Percentiles rank a stretch among this genome's conserved stretches.
Evolutionary conservation across 2,113 vertebrate species (phyloP).

Genomic region (Elaphurus davidianus): DNA sequence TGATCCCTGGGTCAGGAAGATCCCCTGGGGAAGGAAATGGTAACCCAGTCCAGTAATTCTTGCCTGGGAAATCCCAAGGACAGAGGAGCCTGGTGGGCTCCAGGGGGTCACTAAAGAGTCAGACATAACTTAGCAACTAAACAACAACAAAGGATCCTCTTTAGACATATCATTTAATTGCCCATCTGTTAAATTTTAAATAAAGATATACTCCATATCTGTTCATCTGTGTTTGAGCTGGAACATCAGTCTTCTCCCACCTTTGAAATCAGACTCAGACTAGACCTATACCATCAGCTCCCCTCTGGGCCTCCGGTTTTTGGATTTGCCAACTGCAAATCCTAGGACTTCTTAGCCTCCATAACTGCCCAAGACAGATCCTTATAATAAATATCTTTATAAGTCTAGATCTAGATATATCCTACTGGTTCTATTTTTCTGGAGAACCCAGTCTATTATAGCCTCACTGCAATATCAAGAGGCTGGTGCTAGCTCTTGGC

Average conservation of each 20-base stretch:
- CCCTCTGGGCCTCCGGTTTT: neutral
- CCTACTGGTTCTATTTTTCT: neutral
- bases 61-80: neutral
- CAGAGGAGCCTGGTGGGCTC: neutral
- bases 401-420: neutral
- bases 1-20: neutral
- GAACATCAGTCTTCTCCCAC: neutral
- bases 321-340: neutral
- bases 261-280: neutral
- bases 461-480: neutral
- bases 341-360: neutral
- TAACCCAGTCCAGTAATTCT: neutral
- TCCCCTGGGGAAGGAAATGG: neutral
- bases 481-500: neutral
- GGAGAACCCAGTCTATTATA: neutral
- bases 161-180: neutral
- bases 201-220: neutral
- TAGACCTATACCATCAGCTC: neutral
- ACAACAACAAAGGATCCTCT: neutral
- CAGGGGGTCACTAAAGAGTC: neutral
- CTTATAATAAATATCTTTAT: neutral
- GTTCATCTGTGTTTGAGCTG: neutral
- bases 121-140: neutral
- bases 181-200: neutral
- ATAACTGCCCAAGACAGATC: neutral